Conservation (phyloP, 2,888 invertebrate genomes). For the Kuschelorhynchus macadamiae region DNA sequence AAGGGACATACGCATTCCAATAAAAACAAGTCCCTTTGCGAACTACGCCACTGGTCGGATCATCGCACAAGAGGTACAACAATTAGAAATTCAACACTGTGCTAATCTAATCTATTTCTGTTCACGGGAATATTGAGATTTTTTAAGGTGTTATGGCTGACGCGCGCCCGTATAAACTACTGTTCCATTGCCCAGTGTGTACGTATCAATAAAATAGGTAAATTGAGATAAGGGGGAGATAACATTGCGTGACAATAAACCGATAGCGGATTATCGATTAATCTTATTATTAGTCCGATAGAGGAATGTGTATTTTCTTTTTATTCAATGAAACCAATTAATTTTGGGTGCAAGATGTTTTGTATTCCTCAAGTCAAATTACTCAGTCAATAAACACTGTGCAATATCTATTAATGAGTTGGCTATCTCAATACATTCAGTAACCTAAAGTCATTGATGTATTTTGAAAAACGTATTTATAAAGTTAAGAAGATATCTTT, state of each 20-base stretch:
- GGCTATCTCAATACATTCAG: too few relatives aligned
- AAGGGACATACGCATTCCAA: too few relatives aligned
- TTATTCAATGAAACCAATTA: too few relatives aligned
- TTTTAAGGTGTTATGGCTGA: constrained; percentile 28
- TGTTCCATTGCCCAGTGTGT: constrained; percentile 38
- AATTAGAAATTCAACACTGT: constrained; percentile 22
- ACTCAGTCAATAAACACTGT: too few relatives aligned
- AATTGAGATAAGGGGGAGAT: constrained; percentile 41
- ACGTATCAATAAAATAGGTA: constrained; percentile 38
- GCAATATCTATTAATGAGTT: too few relatives aligned
- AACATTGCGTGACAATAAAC: constrained; percentile 34
- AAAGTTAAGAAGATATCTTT: too few relatives aligned
- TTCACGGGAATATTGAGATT: constrained; percentile 17
- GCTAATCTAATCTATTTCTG: constrained; percentile 40
- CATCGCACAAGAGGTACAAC: constrained; percentile 12
- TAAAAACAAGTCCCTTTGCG: too few relatives aligned
- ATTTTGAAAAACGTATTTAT: too few relatives aligned
- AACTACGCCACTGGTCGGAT: constrained; percentile 7
- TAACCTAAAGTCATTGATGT: too few relatives aligned
- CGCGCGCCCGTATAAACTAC: constrained; percentile 36
- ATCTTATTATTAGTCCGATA: constrained; percentile 25
- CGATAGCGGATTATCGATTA: constrained; percentile 42
- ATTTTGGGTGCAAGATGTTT: too few relatives aligned
- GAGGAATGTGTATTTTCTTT: too few relatives aligned
- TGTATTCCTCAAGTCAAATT: too few relatives aligned